phyloP scores from a whole-genome alignment of 2,888 invertebrate species.

The Camptogramma bilineatum region DNA sequence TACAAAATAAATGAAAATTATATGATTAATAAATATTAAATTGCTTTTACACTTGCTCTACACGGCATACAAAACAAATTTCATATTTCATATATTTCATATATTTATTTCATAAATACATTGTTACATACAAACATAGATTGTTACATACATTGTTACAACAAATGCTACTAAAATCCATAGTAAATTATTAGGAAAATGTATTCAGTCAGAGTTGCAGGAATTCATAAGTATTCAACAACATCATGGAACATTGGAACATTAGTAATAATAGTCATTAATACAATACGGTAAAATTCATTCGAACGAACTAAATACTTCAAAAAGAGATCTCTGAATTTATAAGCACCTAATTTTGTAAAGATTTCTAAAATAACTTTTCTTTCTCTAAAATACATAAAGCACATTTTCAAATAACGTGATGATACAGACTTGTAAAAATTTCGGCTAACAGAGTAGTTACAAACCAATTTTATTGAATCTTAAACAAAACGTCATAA shows the following conservation, averaged over 20 bases:
- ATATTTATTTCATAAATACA: no score
- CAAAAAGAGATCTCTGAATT: conserved; percentile 29
- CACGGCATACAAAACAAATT: conserved; percentile 1
- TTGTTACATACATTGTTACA: no score
- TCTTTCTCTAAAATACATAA: conserved; percentile 10
- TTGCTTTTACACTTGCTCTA: not conserved
- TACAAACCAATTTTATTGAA: not conserved
- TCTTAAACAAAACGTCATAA: not conserved
- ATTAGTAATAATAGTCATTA: conserved; percentile 13
- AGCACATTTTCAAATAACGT: conserved; percentile 13
- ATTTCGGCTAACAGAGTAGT: not conserved
- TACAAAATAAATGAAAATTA: conserved; percentile 2
- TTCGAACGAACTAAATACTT: conserved; percentile 32
- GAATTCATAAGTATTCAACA: conserved; percentile 11
- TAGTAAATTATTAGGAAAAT: conserved; percentile 17
- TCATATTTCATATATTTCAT: no score
- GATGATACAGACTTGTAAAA: conserved; percentile 5
- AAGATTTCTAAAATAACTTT: conserved; percentile 33
- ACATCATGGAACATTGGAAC: conserved; percentile 17
- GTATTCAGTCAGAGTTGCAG: conserved; percentile 25
- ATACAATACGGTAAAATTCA: conserved; percentile 20
- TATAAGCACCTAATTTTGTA: conserved; percentile 34
- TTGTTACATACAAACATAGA: no score
- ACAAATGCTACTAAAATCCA: conserved; percentile 9
- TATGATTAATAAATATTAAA: not conserved